These are phyloP conservation scores for Oopsacas minuta DNA, from an alignment of 37 sponge, comb jelly and placozoan genomes.

Conservation along the genomic window DNA sequence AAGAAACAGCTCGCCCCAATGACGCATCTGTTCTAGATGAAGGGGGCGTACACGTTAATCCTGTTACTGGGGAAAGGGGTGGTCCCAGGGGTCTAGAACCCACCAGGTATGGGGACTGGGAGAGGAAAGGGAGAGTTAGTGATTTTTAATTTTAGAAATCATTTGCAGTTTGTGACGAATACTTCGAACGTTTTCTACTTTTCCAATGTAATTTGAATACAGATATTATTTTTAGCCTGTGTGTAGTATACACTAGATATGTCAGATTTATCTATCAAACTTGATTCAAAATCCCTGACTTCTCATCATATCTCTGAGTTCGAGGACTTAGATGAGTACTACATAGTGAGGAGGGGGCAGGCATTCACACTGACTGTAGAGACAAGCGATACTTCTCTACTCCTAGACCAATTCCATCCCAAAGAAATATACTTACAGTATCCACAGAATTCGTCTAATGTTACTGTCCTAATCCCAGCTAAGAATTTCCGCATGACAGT, in stretches of 20 bases:
- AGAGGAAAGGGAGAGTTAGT: slow-evolving; percentile 82
- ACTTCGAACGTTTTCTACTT: neutral
- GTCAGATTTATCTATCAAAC: neutral
- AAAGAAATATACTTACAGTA: neutral
- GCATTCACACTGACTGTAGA: slow-evolving; percentile 23
- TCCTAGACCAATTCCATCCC: neutral
- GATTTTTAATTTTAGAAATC: slow-evolving; percentile 91
- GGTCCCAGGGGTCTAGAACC: slow-evolving; percentile 95
- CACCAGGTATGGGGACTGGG: slow-evolving; percentile 98
- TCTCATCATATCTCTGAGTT: neutral
- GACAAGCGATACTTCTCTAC: neutral
- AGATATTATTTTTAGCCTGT: neutral
- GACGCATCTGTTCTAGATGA: neutral
- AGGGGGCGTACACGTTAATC: slow-evolving; percentile 39
- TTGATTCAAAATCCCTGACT: neutral
- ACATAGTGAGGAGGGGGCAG: slow-evolving; percentile 40
- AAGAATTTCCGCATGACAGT: neutral
- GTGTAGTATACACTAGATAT: too few species aligned
- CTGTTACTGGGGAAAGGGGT: slow-evolving; percentile 82
- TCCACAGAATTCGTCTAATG: neutral
- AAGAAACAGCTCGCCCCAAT: neutral
- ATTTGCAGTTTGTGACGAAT: too few species aligned
- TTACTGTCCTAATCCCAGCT: neutral
- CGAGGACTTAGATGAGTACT: slow-evolving; percentile 21
- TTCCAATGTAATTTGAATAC: neutral